phyloP scores from a whole-genome alignment of 1,140 invertebrate species.

The Metopolophium dirhodum region DNA sequence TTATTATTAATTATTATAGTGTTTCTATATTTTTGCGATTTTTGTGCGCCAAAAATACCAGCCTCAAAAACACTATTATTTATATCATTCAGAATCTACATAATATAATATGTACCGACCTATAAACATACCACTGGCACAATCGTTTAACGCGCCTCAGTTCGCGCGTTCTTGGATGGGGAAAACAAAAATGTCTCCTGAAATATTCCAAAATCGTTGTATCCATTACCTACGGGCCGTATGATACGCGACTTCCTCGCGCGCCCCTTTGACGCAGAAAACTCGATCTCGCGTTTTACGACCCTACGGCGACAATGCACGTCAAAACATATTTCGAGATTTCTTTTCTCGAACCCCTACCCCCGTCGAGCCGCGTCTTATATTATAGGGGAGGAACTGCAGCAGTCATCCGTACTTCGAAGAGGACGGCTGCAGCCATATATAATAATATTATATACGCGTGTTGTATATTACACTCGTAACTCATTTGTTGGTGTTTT shows the following conservation, averaged over 20 bases:
- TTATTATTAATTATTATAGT: too few species aligned
- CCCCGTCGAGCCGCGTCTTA: background rate
- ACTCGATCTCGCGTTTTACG: background rate
- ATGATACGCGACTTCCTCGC: background rate
- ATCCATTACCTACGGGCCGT: too few species aligned
- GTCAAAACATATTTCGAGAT: constrained; percentile 34
- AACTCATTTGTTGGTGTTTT: background rate
- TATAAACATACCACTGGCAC: background rate
- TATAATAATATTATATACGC: background rate
- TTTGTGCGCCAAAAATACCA: background rate
- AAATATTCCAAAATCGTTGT: constrained; percentile 29
- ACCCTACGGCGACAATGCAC: background rate
- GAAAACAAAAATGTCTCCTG: background rate
- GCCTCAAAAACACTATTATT: background rate
- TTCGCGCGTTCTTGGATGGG: background rate
- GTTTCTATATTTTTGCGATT: too few species aligned
- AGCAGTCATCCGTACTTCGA: background rate
- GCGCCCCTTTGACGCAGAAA: background rate
- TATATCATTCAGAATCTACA: too few species aligned
- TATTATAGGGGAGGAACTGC: background rate
- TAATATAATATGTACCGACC: background rate
- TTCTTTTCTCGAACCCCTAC: background rate
- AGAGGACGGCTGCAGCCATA: background rate
- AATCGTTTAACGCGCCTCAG: background rate
- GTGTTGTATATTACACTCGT: background rate